Evolutionary conservation across 2,797 vertebrate genomes (phyloP), one percentile per base, ranked within the genome.

Genomic region (Rachycentron canadum): DNA sequence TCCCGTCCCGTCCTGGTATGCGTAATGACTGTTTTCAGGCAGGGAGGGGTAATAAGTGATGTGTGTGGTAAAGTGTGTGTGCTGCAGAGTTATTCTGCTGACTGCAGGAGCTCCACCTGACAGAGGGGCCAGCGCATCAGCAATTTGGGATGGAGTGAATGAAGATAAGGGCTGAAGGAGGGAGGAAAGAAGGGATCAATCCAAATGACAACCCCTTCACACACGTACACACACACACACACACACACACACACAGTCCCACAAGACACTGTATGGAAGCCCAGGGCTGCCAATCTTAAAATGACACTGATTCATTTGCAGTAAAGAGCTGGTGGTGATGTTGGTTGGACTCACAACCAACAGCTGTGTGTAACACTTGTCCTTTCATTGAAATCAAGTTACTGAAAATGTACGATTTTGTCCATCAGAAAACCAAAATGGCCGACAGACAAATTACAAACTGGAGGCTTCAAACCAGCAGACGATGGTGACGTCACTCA

Each of bases 51-150:
- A 34, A 40, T 64, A 11, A 38, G 57, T 50, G 47, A 65, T 45
- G 65, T 69, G 80, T 84, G 65, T 52, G 81, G 64, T 38, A 61
- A 43, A 55, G 81, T 73, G 45, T 67, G 73, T 85, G 85, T 88
- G 93, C 95, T 95, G 96, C 96, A 96, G 96, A 89, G 47, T 85
- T 86, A 91, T 95, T 95, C 89, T 95, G 96, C 95, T 96, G 94
- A 96, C 96, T 97, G 96, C 96, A 95, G 96, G 93, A 95, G 94
- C 92, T 92, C 93, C 94, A 95, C 95, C 95, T 96, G 95, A 94
- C 92, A 93, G 82, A 68, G 57, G 81, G 56, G 89, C 81, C 78
- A 78, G 92, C 92, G 95, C 92, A 78, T 97, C 97, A 99, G 97
- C 97, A 96, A 87, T 95, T 93, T 92, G 87, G 69, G 68, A 80